Evolutionary conservation across 2,888 invertebrate species (phyloP).

Genomic region (Pseudococcus viburni): DNA sequence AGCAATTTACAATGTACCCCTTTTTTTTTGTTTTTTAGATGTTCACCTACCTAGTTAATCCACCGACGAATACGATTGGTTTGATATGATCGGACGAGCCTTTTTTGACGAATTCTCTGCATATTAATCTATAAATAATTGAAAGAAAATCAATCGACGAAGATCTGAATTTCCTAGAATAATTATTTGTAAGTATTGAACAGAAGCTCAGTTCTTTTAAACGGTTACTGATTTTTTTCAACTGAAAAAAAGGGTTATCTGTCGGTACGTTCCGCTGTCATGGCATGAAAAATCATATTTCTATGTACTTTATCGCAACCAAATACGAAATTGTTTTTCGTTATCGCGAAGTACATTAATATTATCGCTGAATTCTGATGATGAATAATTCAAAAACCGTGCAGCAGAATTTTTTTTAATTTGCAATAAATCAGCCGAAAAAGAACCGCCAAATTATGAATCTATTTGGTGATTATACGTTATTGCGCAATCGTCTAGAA

Average conservation of each 20-base stretch:
- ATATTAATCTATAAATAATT: constrained; percentile 59
- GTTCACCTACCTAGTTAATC: constrained; percentile 52
- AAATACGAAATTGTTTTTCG: background rate
- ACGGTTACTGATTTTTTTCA: too few species aligned
- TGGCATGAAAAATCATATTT: too few species aligned
- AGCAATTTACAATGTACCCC: background rate
- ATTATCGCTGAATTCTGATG: background rate
- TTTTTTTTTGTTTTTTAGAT: background rate
- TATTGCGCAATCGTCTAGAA: background rate
- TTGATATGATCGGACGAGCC: constrained; percentile 62
- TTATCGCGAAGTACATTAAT: background rate
- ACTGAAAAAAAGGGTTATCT: too few species aligned
- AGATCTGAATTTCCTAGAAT: background rate
- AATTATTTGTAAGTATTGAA: background rate
- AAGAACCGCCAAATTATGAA: background rate
- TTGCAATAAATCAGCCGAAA: background rate
- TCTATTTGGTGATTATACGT: too few species aligned
- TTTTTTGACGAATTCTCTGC: constrained; percentile 59
- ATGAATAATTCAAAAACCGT: background rate
- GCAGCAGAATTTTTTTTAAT: background rate
- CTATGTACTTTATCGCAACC: background rate
- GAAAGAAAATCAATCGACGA: background rate
- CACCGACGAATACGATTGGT: constrained; percentile 58
- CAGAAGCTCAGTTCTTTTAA: too few species aligned
- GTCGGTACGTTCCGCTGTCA: too few species aligned